A percentile compares a stretch with the other conserved stretches of the same genome.
phyloP scores from a whole-genome alignment of 1,140 invertebrate species.

The Musca domestica region DNA sequence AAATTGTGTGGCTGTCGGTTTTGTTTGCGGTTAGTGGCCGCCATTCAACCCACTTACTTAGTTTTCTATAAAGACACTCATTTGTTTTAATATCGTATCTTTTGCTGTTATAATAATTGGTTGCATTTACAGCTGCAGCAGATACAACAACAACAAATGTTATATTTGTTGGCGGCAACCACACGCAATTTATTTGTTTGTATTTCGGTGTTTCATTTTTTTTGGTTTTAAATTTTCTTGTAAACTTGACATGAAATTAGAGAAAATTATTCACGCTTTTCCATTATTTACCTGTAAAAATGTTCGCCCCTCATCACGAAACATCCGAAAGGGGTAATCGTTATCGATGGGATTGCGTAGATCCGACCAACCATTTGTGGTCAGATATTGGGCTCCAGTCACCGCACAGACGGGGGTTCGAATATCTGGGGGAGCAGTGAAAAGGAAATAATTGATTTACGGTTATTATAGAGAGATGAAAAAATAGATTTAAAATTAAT shows the following conservation, averaged over 20 bases:
- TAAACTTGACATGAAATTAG: background rate
- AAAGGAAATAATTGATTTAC: conserved; percentile 27
- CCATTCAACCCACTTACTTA: too few relatives aligned
- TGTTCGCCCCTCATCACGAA: conserved; percentile 74
- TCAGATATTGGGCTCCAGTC: conserved; percentile 77
- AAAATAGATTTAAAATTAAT: background rate
- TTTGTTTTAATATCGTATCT: too few relatives aligned
- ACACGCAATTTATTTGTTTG: conserved; percentile 17
- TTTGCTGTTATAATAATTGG: too few relatives aligned
- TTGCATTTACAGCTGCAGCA: conserved; percentile 1
- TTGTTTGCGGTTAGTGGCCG: too few relatives aligned
- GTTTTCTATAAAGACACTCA: too few relatives aligned
- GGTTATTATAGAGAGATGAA: background rate
- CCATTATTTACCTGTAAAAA: conserved; percentile 68
- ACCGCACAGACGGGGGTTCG: conserved; percentile 80
- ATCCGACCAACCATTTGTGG: conserved; percentile 73
- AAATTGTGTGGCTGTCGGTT: too few relatives aligned
- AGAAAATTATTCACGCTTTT: conserved; percentile 10
- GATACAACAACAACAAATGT: background rate
- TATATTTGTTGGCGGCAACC: background rate
- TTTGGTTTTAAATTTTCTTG: background rate
- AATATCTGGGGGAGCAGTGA: conserved; percentile 62
- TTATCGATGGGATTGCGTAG: conserved; percentile 70
- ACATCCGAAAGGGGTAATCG: conserved; percentile 77
- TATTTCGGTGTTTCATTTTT: conserved; percentile 2